Evolutionary conservation across 2,888 invertebrate genomes (phyloP).

Genomic region (Xestia rhomboidea): DNA sequence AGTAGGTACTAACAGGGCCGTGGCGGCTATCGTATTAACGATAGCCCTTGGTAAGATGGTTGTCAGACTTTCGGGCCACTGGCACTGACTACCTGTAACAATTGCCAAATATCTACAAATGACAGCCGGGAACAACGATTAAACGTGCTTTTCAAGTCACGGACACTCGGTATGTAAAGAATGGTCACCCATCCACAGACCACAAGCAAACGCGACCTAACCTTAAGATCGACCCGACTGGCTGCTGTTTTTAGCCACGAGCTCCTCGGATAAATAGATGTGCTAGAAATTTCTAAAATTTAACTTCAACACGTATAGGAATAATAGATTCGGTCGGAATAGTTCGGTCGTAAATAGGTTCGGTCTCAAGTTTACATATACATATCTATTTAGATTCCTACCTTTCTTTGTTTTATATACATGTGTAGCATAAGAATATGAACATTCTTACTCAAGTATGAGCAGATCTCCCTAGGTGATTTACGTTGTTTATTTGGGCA

Average conservation of each 20-base stretch:
- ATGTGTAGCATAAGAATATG: conserved; percentile 38
- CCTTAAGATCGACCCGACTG: neutral
- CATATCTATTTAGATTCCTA: neutral
- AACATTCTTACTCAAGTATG: conserved; percentile 52
- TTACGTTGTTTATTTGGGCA: conserved; percentile 59
- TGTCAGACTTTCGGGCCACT: neutral
- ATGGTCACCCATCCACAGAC: neutral
- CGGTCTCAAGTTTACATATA: neutral
- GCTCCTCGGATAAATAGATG: neutral
- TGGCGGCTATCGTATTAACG: no score
- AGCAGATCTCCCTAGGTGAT: conserved; percentile 51
- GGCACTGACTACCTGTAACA: neutral
- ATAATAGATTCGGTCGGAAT: neutral
- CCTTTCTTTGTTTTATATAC: conserved; percentile 19
- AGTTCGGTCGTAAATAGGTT: no score
- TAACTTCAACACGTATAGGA: conserved; percentile 23
- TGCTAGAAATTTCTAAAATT: neutral
- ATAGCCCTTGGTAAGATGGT: neutral
- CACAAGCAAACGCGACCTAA: neutral
- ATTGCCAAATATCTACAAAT: neutral
- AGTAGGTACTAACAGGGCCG: no score
- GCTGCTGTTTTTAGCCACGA: neutral
- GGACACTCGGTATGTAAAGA: neutral
- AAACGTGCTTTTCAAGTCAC: neutral
- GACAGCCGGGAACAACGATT: neutral